Percentiles rank a stretch among this genome's conserved stretches.
These are phyloP conservation scores for Hydra vulgaris DNA, from an alignment of 30 jellyfish, hydroid and myxozoan species.

Conservation along the genomic window DNA sequence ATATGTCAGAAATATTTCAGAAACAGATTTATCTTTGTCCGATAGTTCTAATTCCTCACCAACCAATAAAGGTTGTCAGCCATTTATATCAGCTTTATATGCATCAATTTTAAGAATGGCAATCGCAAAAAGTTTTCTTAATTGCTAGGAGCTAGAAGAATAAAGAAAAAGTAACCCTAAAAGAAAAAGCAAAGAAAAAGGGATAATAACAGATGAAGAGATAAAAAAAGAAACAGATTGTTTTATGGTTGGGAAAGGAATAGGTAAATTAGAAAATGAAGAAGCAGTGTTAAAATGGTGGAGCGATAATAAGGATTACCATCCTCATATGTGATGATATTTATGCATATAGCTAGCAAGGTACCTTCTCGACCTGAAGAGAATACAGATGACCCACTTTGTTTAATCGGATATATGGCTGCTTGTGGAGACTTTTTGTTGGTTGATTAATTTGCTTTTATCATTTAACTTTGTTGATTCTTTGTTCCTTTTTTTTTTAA, in stretches of 20 bases:
- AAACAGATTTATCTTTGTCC: background rate
- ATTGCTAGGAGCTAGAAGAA: background rate
- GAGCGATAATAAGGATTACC: background rate
- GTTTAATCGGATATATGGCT: conserved; percentile 38
- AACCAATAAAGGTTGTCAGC: background rate
- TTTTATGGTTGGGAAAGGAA: conserved; percentile 15
- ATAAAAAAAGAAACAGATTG: background rate
- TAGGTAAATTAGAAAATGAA: background rate
- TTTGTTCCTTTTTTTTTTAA: too few species aligned
- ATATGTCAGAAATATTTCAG: too few species aligned
- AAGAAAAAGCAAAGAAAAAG: background rate
- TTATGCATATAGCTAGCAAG: background rate
- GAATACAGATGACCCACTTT: too few species aligned
- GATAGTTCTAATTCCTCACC: background rate
- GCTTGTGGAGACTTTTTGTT: conserved; percentile 30
- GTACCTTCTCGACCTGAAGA: conserved; percentile 16
- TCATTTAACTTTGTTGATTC: too few species aligned
- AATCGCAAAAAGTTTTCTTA: background rate
- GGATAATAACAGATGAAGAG: background rate
- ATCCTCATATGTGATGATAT: background rate
- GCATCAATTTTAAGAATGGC: background rate
- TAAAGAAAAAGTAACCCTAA: background rate
- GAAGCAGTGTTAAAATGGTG: background rate
- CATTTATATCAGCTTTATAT: background rate
- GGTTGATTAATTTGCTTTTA: too few species aligned